Base-by-base conservation (phyloP, 2,113 vertebrate genomes). In the Aegotheles bennettii region DNA sequence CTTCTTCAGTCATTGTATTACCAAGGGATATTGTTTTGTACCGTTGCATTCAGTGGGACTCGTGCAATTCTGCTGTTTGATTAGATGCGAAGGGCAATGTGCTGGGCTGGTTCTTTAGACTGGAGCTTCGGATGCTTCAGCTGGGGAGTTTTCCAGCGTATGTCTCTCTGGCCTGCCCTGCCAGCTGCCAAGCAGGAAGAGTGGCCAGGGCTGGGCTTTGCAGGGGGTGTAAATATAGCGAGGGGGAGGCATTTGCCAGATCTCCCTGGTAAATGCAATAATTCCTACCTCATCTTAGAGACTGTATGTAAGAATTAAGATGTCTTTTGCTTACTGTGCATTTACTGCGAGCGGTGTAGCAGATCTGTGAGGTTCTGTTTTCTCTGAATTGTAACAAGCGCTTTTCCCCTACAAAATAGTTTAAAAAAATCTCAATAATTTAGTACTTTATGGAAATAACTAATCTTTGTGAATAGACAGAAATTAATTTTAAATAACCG, bases 21-120 rank as follows among this genome's bases (percentile, higher is more conserved):
- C 73, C 47, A 28, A 56, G 60, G 79, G 70, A 15, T 83, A 75
- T 40, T 89, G 89, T 92, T 94, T 91, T 77, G 57, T 91, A 50
- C 60, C 0, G 3, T 60, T 91, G 75, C 87, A 51, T 84, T 88
- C 74, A 74, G 76, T 50, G 54, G 47, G 61, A 59, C 71, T 50
- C 2, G 7, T 36, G 84, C 54, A 93, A 67, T 81, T 89, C 89
- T 57, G 47, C 57, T 83, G 29, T 69, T 63, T 51, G 60, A 75
- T 91, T 16, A 78, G 80, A 40, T n/a, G 63, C 1, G 9, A 18
- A 90, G 61, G 28, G 35, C 6, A 0, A 16, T 48, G 67, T 43
- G 50, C 71, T 53, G 38, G 53, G 79, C 56, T 84, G 50, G 13
- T 24, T 71, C 31, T 84, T 60, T 9, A 4, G 76, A 3, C 38